phyloP scores from a whole-genome alignment of 2,113 vertebrate genomes.

The Leiothrix lutea region DNA sequence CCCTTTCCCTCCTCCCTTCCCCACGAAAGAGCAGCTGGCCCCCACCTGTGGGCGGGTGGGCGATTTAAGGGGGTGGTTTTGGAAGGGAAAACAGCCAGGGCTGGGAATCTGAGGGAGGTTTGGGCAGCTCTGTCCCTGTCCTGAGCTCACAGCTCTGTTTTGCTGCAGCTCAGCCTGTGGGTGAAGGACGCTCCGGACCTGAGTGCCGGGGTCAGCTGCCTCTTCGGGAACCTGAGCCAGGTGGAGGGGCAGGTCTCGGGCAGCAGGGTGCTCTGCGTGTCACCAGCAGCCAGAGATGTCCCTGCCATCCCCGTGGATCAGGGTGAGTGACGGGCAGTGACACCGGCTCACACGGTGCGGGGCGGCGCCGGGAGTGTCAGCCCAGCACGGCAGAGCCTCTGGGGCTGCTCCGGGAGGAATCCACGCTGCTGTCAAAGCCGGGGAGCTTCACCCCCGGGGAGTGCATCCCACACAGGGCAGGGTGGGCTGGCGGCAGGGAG shows the following conservation, averaged over 20 bases:
- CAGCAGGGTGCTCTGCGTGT: slow-evolving; percentile 88
- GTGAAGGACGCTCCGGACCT: slow-evolving; percentile 93
- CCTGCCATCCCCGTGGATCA: slow-evolving; percentile 91
- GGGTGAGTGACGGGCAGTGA: slow-evolving; percentile 70
- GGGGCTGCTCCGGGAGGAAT: background rate
- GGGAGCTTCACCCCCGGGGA: background rate
- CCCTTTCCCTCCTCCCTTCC: background rate
- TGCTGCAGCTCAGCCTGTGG: slow-evolving; percentile 85
- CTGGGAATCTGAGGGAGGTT: rapidly evolving
- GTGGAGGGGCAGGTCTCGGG: slow-evolving; percentile 89
- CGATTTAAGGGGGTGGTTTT: background rate
- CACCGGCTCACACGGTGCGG: rapidly evolving
- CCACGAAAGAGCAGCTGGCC: background rate
- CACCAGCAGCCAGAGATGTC: slow-evolving; percentile 89
- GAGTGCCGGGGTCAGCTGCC: slow-evolving; percentile 86
- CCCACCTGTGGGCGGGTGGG: background rate
- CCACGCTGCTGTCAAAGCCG: background rate
- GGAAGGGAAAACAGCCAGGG: background rate
- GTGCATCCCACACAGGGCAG: background rate
- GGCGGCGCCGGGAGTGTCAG: background rate
- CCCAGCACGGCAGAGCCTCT: background rate
- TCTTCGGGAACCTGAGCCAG: slow-evolving; percentile 94
- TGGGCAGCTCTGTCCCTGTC: background rate
- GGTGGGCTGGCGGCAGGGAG: background rate
- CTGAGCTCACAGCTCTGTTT: background rate